Evolutionary conservation across 2,888 invertebrate genomes (phyloP).

Genomic region (Diloba caeruleocephala): DNA sequence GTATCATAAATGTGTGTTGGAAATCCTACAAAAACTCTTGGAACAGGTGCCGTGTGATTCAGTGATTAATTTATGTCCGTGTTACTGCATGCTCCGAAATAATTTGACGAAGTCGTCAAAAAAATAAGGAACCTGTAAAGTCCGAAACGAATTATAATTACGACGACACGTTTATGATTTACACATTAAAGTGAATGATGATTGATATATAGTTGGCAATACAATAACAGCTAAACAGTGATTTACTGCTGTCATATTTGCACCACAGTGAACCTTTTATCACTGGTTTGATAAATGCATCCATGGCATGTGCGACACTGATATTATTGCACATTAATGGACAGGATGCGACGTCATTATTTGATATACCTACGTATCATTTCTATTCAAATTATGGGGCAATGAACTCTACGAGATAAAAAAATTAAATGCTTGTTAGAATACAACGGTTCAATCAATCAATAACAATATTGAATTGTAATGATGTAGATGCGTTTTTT

Average conservation of each 20-base stretch:
- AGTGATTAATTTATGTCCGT: slow-evolving; percentile 56
- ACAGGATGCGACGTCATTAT: slow-evolving; percentile 65
- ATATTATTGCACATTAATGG: slow-evolving; percentile 68
- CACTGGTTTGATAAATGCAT: slow-evolving; percentile 80
- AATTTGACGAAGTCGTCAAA: slow-evolving; percentile 49
- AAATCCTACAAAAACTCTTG: slow-evolving; percentile 49
- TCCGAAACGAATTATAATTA: slow-evolving; percentile 51
- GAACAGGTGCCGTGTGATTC: slow-evolving; percentile 50
- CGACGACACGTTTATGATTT: slow-evolving; percentile 59
- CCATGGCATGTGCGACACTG: slow-evolving; percentile 72
- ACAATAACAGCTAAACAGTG: slow-evolving; percentile 70
- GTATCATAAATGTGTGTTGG: slow-evolving; percentile 50
- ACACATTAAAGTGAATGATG: slow-evolving; percentile 61
- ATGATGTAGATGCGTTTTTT: slow-evolving; percentile 55
- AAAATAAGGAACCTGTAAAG: slow-evolving; percentile 49
- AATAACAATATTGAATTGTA: slow-evolving; percentile 64
- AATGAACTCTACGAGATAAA: slow-evolving; percentile 41
- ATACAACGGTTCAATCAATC: slow-evolving; percentile 59
- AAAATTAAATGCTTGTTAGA: slow-evolving; percentile 32
- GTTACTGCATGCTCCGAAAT: slow-evolving; percentile 51
- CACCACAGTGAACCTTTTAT: slow-evolving; percentile 76
- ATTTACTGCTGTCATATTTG: slow-evolving; percentile 78
- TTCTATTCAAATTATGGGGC: slow-evolving; percentile 46
- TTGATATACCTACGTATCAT: slow-evolving; percentile 51
- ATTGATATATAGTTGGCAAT: slow-evolving; percentile 66